Evolutionary conservation across 2,888 invertebrate genomes (phyloP), one percentile per base, ranked within the genome.

Genomic region (Lithophane leautieri): DNA sequence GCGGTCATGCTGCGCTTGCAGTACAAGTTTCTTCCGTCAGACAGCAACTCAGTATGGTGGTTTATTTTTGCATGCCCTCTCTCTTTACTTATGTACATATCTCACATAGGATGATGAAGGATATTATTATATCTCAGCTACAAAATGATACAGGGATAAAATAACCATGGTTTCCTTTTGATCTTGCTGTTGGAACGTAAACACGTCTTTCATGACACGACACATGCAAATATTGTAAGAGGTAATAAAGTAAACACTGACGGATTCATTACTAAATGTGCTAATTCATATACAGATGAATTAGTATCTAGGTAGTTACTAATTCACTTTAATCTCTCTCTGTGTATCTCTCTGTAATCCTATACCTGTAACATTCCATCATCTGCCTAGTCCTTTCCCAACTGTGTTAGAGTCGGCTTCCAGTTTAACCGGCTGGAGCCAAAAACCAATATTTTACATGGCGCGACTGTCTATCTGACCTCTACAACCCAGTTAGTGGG

Each of bases 201-300:
- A 56, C n/a, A 69, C 19, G 4, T 22, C 1, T 70, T 81, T 76
- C 42, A 50, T 56, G 52, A 70, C 61, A 61, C 19, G 61, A 74
- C 34, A 58, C 47, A 58, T 67, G 42, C 16, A 70, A 74, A 74
- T 74, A 63, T 79, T 68, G 2, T 22, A 56, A 78, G 62, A 25
- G 12, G 47, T 19, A 40, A 47, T 69, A 69, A 54, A 47, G 50
- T 73, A 62, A 66, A 78, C 14, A 61, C 14, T 62, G 52, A 34
- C 25, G 22, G 61, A 28, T 62, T 52, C 44, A 44, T 54, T 28
- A 70, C 14, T 47, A 16, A 50, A 19, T 63, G 4, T 63, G 11
- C 7, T 7, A 42, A 63, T 19, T 44, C 44, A 11, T 22, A 8
- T 28, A 8, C 12, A 25, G 11, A 28, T 65, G 47, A 47, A 47